These are phyloP conservation scores for Strigamia transsilvanica DNA, from an alignment of 2,888 invertebrate genomes.

Conservation along the genomic window DNA sequence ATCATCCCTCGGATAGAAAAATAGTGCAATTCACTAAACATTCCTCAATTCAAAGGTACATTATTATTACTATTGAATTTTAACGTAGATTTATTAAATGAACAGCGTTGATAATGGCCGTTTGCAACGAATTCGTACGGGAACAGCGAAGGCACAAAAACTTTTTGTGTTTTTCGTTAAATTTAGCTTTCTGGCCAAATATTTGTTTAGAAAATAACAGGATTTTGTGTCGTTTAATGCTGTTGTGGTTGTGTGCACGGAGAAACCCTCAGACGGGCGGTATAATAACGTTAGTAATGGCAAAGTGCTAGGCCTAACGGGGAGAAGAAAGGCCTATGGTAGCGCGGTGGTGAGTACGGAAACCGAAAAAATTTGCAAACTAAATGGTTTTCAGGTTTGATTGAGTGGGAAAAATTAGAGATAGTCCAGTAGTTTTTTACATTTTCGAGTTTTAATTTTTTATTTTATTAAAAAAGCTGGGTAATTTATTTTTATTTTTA, in stretches of 20 bases:
- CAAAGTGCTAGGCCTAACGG: not conserved
- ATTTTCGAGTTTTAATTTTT: too few relatives aligned
- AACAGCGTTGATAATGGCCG: not conserved
- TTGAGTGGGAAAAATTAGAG: too few relatives aligned
- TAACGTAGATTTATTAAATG: not conserved
- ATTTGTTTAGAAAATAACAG: not conserved
- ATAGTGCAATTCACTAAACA: conserved; percentile 16
- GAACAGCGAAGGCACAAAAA: not conserved
- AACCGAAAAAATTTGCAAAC: not conserved
- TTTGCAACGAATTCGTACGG: not conserved
- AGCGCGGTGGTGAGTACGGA: not conserved
- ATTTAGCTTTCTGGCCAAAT: not conserved
- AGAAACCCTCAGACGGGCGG: not conserved
- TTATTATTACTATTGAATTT: conserved; percentile 1
- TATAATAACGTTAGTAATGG: not conserved
- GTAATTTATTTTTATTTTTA: too few relatives aligned
- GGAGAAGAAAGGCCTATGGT: conserved; percentile 1
- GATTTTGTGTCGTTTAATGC: not conserved
- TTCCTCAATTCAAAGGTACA: conserved; percentile 2
- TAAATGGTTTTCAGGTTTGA: too few relatives aligned
- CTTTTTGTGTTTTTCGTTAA: not conserved
- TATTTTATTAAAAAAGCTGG: too few relatives aligned
- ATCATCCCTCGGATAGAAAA: conserved; percentile 17
- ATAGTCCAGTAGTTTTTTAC: too few relatives aligned
- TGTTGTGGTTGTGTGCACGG: not conserved